Evolutionary conservation across 2,113 vertebrate genomes (phyloP), one percentile per base, ranked within the genome.

Genomic region (Cheilinus undulatus): DNA sequence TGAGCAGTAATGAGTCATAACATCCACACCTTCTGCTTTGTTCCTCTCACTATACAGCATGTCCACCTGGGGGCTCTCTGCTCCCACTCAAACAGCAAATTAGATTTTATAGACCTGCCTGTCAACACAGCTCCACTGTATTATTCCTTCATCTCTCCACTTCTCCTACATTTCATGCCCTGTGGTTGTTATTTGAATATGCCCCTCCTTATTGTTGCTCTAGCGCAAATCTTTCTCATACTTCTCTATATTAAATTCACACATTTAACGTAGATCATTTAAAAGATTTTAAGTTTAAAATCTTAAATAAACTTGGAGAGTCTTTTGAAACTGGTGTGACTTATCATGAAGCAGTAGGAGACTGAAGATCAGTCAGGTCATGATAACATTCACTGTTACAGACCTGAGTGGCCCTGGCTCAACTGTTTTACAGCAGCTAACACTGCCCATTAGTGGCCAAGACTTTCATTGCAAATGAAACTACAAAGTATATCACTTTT

Each of bases 1-100:
- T 19, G 20, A 62, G 40, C 8, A 51, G 27, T 34, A 68, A 71
- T 68, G 50, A 64, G 12, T 51, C 26, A 34, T 40, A 17, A 57
- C 30, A 11, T 52, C 26, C 8, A 9, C 38, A 20, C 20, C 27
- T 54, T 45, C 26, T 54, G 19, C 38, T 61, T 60, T 48, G 3
- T 65, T 48, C 11, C 17, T 56, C 30, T 61, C 63, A 43, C 24
- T 27, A 9, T 23, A 13, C 30, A 23, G 2, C n/a, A 14, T 74
- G 73, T 67, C 86, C 85, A 88, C 80, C 45, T 80, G 84, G 78
- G 82, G 86, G 76, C 88, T 57, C 78, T 76, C 38, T 60, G 28
- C 58, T 69, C 71, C 80, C 73, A 80, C 68, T 64, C 30, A 66
- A 77, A 52, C 27, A n/a, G 26, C 10, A 32, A 49, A 68, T 70